Conservation (phyloP, 2,888 invertebrate species). For the Melieria crassipennis region DNA sequence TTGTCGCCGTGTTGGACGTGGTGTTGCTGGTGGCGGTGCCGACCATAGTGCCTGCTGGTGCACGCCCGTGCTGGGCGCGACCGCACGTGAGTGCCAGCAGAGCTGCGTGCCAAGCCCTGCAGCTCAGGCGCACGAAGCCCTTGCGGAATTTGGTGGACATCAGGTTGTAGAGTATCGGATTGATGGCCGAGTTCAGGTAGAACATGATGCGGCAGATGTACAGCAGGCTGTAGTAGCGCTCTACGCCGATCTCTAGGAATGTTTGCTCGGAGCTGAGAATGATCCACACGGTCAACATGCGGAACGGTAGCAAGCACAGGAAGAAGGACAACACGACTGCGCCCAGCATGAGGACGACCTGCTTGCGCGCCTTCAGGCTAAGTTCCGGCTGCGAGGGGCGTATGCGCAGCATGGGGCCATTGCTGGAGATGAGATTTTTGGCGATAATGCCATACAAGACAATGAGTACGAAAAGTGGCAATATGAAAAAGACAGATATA, state of each 20-base stretch:
- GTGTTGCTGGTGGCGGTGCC: conserved; percentile 56
- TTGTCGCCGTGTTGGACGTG: conserved; percentile 68
- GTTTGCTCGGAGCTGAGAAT: conserved; percentile 79
- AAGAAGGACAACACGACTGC: conserved; percentile 90
- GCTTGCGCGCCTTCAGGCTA: conserved; percentile 78
- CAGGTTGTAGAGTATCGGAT: conserved; percentile 91
- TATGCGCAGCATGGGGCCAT: conserved; percentile 73
- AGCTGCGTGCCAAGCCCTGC: conserved; percentile 42
- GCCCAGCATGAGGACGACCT: conserved; percentile 87
- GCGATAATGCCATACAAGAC: conserved; percentile 86
- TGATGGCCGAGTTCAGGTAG: conserved; percentile 89
- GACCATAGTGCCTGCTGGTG: conserved; percentile 24
- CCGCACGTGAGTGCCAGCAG: conserved; percentile 48
- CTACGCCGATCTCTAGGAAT: conserved; percentile 75
- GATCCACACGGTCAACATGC: conserved; percentile 84
- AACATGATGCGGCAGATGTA: conserved; percentile 88
- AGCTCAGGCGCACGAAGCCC: conserved; percentile 77
- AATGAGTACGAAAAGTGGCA: conserved; percentile 82
- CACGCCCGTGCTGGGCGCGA: conserved; percentile 40
- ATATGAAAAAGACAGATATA: conserved; percentile 81
- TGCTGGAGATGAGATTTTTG: conserved; percentile 78
- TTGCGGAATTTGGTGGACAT: conserved; percentile 91
- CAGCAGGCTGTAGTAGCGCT: conserved; percentile 82
- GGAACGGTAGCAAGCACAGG: conserved; percentile 86
- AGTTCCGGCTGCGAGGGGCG: conserved; percentile 78